Base-by-base conservation (phyloP, 1,140 invertebrate genomes). In the Eriosoma lanigerum region DNA sequence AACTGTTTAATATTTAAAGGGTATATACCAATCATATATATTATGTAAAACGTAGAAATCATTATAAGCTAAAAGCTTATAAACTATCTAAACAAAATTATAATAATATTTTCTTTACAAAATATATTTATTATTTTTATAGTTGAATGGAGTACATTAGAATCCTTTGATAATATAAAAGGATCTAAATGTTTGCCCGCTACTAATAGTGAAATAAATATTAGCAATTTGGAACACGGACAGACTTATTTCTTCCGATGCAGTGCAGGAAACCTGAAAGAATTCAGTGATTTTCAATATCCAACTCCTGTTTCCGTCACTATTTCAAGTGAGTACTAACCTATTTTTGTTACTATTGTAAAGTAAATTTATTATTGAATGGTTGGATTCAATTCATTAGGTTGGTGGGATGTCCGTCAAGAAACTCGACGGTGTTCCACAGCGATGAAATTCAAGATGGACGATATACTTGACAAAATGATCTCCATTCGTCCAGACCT, bases 181-280 rank as follows among this genome's bases (percentile, higher is more conserved):
- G 90, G 92, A 1, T 88, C 89, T 75, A 88, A 91, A 82, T 90
- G 95, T 56, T 86, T 90, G 1, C 92, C 94, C 52, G 87, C 90
- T 62, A 88, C 88, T 78, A 87, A 88, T 81, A 85, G 87, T 58
- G 88, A 90, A 82, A 87, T 88, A 81, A 84, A 85, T 52, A 86
- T 91, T 58, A 86, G 87, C n/a, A 86, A 87, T 82, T 86, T 98
- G 50, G 90, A 89, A 3, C 91, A 95, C 81, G 95, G 95, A 9
- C 89, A 91, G 38, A 89, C 91, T 80, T 98, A 97, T 86, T 95
- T 92, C 86, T 94, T 98, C 84, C 88, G 95, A 73, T 94, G 93
- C 0, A 89, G 92, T 24, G 92, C 92, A 76, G 93, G 95, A 64
- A 98, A 98, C 85, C 88, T 96, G n/a, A 94, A 94, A 84, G 96